Evolutionary conservation across 2,113 vertebrate species (phyloP).

Genomic region (Sceloporus tristichus): DNA sequence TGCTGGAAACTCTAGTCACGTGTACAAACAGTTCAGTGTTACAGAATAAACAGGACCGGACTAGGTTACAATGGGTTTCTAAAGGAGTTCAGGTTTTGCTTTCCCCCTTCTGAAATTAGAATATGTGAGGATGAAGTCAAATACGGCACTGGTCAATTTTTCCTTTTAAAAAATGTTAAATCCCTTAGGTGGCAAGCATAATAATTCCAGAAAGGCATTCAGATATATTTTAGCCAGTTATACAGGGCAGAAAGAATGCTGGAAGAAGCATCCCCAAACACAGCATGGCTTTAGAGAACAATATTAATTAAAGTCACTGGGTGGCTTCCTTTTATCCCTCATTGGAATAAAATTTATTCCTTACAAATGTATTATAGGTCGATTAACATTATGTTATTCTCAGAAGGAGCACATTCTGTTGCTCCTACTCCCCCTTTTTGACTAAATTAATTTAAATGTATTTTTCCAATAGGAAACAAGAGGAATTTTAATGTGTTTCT

Average conservation of each 20-base stretch:
- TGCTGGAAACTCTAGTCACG: not conserved
- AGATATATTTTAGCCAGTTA: not conserved
- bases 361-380: too few relatives aligned
- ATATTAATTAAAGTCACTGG: not conserved
- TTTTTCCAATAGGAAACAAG: too few relatives aligned
- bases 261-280: not conserved
- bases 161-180: not conserved
- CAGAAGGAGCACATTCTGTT: not conserved
- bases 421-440: not conserved
- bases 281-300: not conserved
- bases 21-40: slow-evolving; percentile 47
- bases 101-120: slow-evolving; percentile 9
- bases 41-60: slow-evolving; percentile 12
- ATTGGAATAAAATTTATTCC: not conserved
- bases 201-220: not conserved
- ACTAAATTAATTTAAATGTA: not conserved
- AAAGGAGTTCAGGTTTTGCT: not conserved
- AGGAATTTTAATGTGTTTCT: too few relatives aligned
- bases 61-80: slow-evolving; percentile 26
- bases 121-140: not conserved
- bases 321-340: not conserved
- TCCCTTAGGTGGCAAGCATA: slow-evolving; percentile 29
- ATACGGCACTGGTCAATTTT: not conserved
- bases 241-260: not conserved
- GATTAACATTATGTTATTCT: too few relatives aligned